Evolutionary conservation across 1,140 invertebrate genomes (phyloP).

Genomic region (Daktulosphaira vitifoliae): DNA sequence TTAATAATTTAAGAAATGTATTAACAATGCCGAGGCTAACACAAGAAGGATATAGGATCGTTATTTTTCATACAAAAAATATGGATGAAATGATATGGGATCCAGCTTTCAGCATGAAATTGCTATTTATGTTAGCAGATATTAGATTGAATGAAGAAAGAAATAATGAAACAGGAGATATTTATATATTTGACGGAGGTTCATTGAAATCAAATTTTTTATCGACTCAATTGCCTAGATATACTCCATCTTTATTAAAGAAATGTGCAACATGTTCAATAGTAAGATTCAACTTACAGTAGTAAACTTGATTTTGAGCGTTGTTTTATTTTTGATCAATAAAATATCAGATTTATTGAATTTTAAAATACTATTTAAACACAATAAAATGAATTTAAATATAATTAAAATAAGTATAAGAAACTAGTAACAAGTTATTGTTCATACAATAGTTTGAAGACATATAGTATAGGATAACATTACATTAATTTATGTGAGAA

Average conservation of each 20-base stretch:
- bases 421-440: no score
- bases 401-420: no score
- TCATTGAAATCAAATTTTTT: conserved; percentile 64
- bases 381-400: no score
- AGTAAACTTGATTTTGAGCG: no score
- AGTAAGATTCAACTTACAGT: no score
- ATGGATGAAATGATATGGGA: conserved; percentile 49
- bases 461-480: no score
- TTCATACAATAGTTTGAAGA: no score
- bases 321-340: no score
- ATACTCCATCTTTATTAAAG: conserved; percentile 63
- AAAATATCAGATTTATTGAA: no score
- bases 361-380: no score
- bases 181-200: conserved; percentile 68
- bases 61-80: conserved; percentile 57
- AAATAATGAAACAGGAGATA: conserved; percentile 67
- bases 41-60: conserved; percentile 63
- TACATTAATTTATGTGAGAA: no score
- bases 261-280: no score
- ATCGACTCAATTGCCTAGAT: conserved; percentile 64
- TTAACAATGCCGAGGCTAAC: conserved; percentile 68
- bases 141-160: conserved; percentile 64
- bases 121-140: conserved; percentile 72
- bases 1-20: conserved; percentile 51
- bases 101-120: conserved; percentile 61